Base-by-base conservation (phyloP, 1,140 invertebrate genomes). In the Sycophila sp. region DNA sequence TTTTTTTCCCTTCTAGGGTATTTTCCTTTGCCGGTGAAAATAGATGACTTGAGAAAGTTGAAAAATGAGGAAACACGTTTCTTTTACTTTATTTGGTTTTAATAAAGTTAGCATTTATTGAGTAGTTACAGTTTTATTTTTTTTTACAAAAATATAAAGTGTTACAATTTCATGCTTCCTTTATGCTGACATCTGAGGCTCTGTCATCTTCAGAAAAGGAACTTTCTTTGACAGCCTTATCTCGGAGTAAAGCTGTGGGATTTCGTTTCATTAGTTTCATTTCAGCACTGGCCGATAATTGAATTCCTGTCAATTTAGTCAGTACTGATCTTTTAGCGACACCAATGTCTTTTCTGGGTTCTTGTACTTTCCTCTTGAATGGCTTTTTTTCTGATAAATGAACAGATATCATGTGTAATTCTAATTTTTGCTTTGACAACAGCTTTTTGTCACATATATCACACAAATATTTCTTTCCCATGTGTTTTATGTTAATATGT, bases 401-500 rank as follows among this genome's bases (percentile, higher is more conserved):
- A 1, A 40, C 42, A 11, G 19, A 30, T 19, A 30, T 63, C 24
- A 74, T 71, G 26, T 74, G 73, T 3, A 51, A 1, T 22, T 34
- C 3, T 4, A 74, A 15, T 42, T 71, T 71, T 22, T 71, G 73
- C 34, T 74, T 74, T 15, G 55, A 36, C 0, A 34, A 59, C 19
- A 71, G 42, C 17, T 19, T 19, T 19, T 19, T 24, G 22, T 32
- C 17, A 32, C 73, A 74, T 19, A 71, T 64, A 24, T 74, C 69
- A 47, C 73, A 74, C 5, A 11, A 13, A 47, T 67, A 71, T 19
- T 71, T 68, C 15, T 68, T 40, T 5, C 34, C 42, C 1, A 32
- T 32, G 30, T 74, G 73, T 6, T 64, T 55, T n/a, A 5, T 63
- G 8, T 38, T 28, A 36, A 74, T 63, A 26, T 74, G 73, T 13